Base-by-base conservation (phyloP, 2,113 vertebrate species). In the Odocoileus hemionus region DNA sequence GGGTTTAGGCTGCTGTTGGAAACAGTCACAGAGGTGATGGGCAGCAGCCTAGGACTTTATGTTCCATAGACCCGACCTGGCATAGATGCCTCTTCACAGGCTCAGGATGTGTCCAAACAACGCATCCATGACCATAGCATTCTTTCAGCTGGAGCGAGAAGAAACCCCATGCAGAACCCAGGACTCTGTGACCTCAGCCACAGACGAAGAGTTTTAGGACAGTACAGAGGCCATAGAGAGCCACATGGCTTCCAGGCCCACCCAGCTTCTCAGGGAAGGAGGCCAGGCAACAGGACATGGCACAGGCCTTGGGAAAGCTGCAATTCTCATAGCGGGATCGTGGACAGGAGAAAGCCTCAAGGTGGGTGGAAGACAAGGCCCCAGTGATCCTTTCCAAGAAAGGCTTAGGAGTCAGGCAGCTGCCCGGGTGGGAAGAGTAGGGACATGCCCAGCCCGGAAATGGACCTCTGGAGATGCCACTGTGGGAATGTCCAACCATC, bases 321-420 rank as follows among this genome's bases (percentile, higher is more conserved):
- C 6, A 52, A 0, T 14, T 61, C 43, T 67, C 84, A 26, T 19
- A n/a, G 45, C 17, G 36, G 78, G 67, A 28, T 36, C 17, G 2
- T 25, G 26, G 19, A 12, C 60, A 47, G 17, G 25, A 67, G n/a
- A 87, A 70, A 79, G 67, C 52, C 78, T 15, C 5, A 1, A 85
- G 25, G 21, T 43, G 17, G 25, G 28, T 11, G 13, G 10, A 16
- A 79, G 50, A 36, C 3, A 25, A 95, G 61, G 47, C 14, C 23
- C 2, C 4, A 1, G 70, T 3, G 0, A 39, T 25, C 64, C 76
- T 45, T 84, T 19, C 87, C 0, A 0, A 50, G 70, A 52, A 14
- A 11, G 19, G 15, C 39, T 30, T 55, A 25, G 47, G 43, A 74
- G 36, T 55, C 36, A 14, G 50, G 30, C 78, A 85, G 89, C 43